Evolutionary conservation across 2,113 vertebrate species (phyloP).

Genomic region (Trochalopteron elliotii): DNA sequence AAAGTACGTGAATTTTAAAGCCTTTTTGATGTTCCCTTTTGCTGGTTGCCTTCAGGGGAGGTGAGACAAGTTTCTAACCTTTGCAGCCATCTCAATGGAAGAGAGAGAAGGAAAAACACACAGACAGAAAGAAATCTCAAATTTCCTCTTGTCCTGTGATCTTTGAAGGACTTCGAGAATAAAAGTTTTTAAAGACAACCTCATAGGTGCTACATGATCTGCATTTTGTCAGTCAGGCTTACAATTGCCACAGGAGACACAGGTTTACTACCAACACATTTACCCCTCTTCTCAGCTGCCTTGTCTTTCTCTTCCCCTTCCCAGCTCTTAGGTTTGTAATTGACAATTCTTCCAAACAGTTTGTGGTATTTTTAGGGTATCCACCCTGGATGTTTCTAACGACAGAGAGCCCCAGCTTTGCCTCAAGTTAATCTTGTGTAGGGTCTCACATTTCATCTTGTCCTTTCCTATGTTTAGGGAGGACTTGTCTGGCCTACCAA

Average conservation of each 20-base stretch:
- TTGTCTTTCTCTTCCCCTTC: background rate
- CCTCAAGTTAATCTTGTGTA: background rate
- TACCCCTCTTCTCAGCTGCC: background rate
- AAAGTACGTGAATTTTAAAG: conserved; percentile 51
- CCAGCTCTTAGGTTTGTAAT: background rate
- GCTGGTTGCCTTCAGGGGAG: conserved; percentile 65
- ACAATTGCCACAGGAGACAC: background rate
- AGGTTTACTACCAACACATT: background rate
- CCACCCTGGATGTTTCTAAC: background rate
- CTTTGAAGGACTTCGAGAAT: conserved; percentile 53
- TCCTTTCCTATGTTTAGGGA: background rate
- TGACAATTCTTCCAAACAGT: background rate
- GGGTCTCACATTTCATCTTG: background rate
- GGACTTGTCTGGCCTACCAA: background rate
- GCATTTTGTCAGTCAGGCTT: conserved; percentile 55
- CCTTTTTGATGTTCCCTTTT: conserved; percentile 34
- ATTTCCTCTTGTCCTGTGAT: conserved; percentile 51
- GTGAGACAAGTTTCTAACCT: conserved; percentile 62
- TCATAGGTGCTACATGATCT: conserved; percentile 59
- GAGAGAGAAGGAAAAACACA: conserved; percentile 47
- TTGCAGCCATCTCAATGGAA: conserved; percentile 52
- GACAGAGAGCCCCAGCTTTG: background rate
- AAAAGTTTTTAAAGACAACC: conserved; percentile 47
- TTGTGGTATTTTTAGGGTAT: background rate
- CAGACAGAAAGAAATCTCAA: conserved; percentile 20